phyloP scores from a whole-genome alignment of 2,888 invertebrate species.

The Tupiocoris notatus region DNA sequence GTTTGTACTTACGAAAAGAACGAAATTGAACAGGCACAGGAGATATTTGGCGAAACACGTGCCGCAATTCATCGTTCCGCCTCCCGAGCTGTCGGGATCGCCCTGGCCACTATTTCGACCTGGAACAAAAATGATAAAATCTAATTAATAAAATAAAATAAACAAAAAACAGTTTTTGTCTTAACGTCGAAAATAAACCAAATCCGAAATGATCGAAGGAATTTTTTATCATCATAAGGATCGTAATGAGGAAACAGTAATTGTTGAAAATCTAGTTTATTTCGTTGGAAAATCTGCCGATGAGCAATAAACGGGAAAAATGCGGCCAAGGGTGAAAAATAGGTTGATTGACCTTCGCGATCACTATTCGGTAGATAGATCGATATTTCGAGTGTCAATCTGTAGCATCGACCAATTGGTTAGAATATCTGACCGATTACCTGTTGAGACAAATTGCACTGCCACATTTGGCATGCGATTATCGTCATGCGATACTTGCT shows the following conservation, averaged over 20 bases:
- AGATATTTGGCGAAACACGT: slow-evolving; percentile 69
- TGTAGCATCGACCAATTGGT: no score
- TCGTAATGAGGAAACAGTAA: no score
- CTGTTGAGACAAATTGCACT: background rate
- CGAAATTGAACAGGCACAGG: slow-evolving; percentile 69
- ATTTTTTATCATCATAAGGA: background rate
- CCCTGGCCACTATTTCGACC: slow-evolving; percentile 21
- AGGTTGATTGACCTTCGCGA: no score
- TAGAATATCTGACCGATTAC: background rate
- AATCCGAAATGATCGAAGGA: background rate
- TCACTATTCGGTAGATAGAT: no score
- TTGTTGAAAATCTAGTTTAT: no score
- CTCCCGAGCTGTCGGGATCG: slow-evolving; percentile 16
- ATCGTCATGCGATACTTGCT: background rate
- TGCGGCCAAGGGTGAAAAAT: no score
- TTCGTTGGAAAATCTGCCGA: no score
- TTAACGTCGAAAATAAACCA: background rate
- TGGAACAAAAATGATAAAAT: slow-evolving; percentile 16
- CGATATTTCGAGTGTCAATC: no score
- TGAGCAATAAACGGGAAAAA: no score
- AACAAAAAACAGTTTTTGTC: no score
- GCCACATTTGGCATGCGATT: background rate
- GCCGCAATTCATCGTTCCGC: slow-evolving; percentile 59
- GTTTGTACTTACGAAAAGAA: slow-evolving; percentile 71
- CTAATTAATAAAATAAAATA: background rate